phyloP scores from a whole-genome alignment of 2,888 invertebrate species.

The Dasysyrphus tricinctus region DNA sequence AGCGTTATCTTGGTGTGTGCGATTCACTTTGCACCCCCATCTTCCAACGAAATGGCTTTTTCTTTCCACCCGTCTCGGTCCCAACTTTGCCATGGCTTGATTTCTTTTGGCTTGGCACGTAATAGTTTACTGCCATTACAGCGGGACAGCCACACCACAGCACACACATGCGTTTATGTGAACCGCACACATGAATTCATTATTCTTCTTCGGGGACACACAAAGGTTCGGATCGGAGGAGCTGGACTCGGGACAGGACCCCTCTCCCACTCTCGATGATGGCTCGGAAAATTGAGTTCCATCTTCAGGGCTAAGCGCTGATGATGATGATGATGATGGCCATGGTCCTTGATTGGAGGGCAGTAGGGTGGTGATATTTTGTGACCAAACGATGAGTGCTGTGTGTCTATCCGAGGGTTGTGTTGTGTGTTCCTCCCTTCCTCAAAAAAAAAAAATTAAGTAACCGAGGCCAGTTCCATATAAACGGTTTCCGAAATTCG shows the following conservation, averaged over 20 bases:
- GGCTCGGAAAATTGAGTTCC: constrained; percentile 72
- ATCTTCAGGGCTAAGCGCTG: constrained; percentile 70
- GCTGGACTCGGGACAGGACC: neutral
- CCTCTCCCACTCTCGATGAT: neutral
- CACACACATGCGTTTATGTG: constrained; percentile 76
- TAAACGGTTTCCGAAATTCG: constrained; percentile 77
- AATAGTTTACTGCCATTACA: constrained; percentile 73
- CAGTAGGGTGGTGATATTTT: constrained; percentile 45
- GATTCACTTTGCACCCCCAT: constrained; percentile 50
- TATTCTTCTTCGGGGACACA: constrained; percentile 69
- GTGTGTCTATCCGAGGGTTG: constrained; percentile 61
- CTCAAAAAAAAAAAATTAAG: constrained; percentile 38
- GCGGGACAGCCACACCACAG: constrained; percentile 49
- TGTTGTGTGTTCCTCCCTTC: constrained; percentile 46
- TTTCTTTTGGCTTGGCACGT: constrained; percentile 56
- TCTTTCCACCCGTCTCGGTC: neutral
- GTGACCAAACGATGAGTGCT: constrained; percentile 65
- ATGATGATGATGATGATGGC: constrained; percentile 54
- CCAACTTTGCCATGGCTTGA: constrained; percentile 3
- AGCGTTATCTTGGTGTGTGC: constrained; percentile 77
- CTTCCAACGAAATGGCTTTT: constrained; percentile 58
- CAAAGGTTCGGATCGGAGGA: constrained; percentile 1
- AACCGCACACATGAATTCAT: constrained; percentile 76
- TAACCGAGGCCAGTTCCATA: constrained; percentile 72
- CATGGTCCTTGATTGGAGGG: constrained; percentile 25